phyloP scores from a whole-genome alignment of 2,888 invertebrate species.

The Aelia acuminata region DNA sequence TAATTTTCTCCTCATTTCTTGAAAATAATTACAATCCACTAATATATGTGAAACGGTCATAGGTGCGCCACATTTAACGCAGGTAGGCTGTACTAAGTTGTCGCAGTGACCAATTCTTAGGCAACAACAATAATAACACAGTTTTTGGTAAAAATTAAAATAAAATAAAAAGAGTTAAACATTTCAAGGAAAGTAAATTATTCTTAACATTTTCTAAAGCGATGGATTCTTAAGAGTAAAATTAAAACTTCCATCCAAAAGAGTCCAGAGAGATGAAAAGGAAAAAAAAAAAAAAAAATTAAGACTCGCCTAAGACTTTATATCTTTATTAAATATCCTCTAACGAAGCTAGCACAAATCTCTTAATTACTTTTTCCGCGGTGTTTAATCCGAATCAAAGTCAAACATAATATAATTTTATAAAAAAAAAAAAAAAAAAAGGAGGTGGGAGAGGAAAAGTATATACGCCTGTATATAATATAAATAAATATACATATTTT shows the following conservation, averaged over 20 bases:
- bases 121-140: too few relatives aligned
- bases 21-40: too few relatives aligned
- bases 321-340: not conserved
- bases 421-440: too few relatives aligned
- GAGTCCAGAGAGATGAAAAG: too few relatives aligned
- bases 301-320: not conserved
- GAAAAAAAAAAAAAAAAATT: not conserved
- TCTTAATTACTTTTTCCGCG: not conserved
- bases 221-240: not conserved
- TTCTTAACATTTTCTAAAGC: not conserved
- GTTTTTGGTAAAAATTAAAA: too few relatives aligned
- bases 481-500: constrained; percentile 1
- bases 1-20: too few relatives aligned
- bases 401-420: constrained; percentile 21
- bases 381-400: constrained; percentile 7
- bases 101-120: too few relatives aligned
- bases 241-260: not conserved
- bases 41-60: too few relatives aligned
- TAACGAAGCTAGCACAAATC: not conserved
- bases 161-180: too few relatives aligned
- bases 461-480: too few relatives aligned
- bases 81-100: too few relatives aligned
- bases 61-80: too few relatives aligned
- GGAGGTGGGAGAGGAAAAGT: not conserved
- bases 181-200: not conserved